phyloP scores from a whole-genome alignment of 2,113 vertebrate genomes.

The Serilophus lunatus region DNA sequence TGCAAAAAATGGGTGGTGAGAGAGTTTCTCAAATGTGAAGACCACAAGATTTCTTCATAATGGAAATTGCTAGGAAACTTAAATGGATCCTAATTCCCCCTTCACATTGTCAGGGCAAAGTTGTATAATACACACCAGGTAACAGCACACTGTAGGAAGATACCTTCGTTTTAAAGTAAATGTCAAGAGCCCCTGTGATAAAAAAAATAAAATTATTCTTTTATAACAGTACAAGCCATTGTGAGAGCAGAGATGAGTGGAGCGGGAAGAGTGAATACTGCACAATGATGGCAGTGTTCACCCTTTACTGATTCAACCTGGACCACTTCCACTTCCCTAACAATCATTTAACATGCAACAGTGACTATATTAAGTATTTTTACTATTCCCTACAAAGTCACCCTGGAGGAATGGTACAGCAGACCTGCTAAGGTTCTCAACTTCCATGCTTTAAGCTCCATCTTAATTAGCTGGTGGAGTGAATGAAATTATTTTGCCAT shows the following conservation, averaged over 20 bases:
- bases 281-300: neutral
- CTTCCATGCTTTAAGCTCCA: slow-evolving; percentile 50
- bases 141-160: neutral
- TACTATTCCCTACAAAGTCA: slow-evolving; percentile 58
- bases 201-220: neutral
- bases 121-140: fast-evolving
- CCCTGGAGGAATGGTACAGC: slow-evolving; percentile 48
- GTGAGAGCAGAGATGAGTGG: neutral
- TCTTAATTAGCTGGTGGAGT: slow-evolving; percentile 67
- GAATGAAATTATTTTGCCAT: slow-evolving; percentile 66
- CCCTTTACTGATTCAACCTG: neutral
- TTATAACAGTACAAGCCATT: neutral
- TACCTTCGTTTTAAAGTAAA: neutral
- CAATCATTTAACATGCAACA: slow-evolving; percentile 43
- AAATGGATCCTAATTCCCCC: neutral
- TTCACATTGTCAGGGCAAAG: neutral
- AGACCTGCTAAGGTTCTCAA: slow-evolving; percentile 47
- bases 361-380: slow-evolving; percentile 50
- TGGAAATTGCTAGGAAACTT: neutral
- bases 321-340: slow-evolving; percentile 5
- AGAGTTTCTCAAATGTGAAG: neutral
- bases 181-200: neutral
- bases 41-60: neutral
- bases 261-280: neutral
- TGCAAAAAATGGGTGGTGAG: neutral